A percentile compares a stretch with the other conserved stretches of the same genome.
Evolutionary conservation across 2,888 invertebrate genomes (phyloP).

Genomic region (Clitarchus hookeri): DNA sequence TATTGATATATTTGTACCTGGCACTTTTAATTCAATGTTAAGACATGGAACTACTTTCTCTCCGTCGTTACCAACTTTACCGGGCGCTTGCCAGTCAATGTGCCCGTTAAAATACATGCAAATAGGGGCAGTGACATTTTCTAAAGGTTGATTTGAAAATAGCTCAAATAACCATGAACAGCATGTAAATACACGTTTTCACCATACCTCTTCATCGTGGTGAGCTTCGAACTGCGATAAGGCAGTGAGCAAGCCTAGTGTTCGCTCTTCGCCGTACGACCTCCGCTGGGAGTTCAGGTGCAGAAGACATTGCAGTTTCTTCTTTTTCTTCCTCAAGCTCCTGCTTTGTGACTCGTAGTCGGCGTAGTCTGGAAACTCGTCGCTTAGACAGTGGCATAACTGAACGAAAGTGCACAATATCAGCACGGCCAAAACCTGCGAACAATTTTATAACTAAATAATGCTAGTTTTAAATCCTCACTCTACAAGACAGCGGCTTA

Average conservation of each 20-base stretch:
- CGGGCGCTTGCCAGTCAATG: too few species aligned
- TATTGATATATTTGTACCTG: too few species aligned
- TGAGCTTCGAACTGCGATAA: neutral
- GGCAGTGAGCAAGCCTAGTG: neutral
- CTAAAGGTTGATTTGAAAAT: too few species aligned
- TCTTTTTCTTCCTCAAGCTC: constrained; percentile 6
- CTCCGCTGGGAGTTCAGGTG: neutral
- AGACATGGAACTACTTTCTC: too few species aligned
- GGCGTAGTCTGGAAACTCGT: neutral
- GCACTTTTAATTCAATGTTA: too few species aligned
- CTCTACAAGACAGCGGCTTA: too few species aligned
- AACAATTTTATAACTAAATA: neutral
- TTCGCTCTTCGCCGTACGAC: constrained; percentile 1
- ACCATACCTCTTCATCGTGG: neutral
- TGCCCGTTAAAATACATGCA: too few species aligned
- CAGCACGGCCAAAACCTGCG: neutral
- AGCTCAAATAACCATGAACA: too few species aligned
- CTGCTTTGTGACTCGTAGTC: neutral
- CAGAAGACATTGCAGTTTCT: neutral
- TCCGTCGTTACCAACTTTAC: too few species aligned
- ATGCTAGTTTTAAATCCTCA: too few species aligned
- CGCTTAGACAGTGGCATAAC: neutral
- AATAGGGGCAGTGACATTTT: too few species aligned
- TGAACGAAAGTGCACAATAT: neutral
- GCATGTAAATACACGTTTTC: too few species aligned